Conservation (phyloP, 2,113 vertebrate species). For the Mormyrus iriodes region DNA sequence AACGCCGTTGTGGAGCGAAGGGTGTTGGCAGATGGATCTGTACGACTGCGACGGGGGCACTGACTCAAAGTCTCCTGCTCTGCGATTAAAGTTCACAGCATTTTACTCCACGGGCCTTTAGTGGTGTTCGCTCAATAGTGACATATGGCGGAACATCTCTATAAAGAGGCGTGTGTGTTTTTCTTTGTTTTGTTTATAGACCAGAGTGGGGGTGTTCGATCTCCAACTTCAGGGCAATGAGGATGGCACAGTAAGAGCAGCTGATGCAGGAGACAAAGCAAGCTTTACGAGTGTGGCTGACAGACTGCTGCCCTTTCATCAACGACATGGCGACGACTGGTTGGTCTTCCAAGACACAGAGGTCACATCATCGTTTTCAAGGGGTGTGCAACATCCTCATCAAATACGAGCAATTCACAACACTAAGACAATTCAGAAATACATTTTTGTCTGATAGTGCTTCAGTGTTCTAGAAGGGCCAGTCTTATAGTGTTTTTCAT, state of each 20-base stretch:
- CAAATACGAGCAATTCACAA: background rate
- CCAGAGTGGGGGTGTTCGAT: background rate
- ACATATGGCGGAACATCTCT: slow-evolving; percentile 7
- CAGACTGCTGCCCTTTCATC: background rate
- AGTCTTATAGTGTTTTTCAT: background rate
- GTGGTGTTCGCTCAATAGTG: background rate
- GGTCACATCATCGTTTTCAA: background rate
- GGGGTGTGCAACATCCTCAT: background rate
- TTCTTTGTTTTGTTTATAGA: background rate
- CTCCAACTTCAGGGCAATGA: background rate
- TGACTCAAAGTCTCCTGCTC: slow-evolving; percentile 8
- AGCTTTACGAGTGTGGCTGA: background rate
- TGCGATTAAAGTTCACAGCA: background rate
- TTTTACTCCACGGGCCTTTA: background rate
- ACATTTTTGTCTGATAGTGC: background rate
- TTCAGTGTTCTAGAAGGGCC: background rate
- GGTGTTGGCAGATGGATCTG: slow-evolving; percentile 65
- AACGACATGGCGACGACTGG: too few relatives aligned
- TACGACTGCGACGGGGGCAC: slow-evolving; percentile 55
- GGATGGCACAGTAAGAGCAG: background rate
- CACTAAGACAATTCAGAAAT: background rate
- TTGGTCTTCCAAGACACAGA: background rate
- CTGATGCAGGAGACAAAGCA: background rate
- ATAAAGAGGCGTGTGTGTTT: slow-evolving; percentile 29
- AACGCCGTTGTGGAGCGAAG: slow-evolving; percentile 59